These are phyloP conservation scores for Chrysaora quinquecirrha DNA, from an alignment of 30 jellyfish, hydroid and myxozoan species.

Conservation along the genomic window DNA sequence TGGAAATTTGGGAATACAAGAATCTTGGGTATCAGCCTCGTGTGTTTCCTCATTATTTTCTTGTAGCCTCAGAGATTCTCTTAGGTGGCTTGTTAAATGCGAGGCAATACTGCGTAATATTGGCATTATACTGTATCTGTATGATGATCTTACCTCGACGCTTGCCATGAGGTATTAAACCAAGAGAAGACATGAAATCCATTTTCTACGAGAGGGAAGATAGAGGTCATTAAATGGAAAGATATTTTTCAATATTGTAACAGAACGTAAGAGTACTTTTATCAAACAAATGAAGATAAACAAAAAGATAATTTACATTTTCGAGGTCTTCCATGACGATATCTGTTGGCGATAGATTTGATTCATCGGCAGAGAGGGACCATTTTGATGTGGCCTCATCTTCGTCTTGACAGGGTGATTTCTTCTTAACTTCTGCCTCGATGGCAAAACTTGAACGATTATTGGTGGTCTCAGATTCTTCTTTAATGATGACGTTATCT, in stretches of 20 bases:
- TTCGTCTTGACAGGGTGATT: constrained; percentile 16
- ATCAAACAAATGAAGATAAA: too few relatives aligned
- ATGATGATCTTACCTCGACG: constrained; percentile 71
- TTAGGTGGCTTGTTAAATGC: too few relatives aligned
- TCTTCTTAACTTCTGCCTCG: constrained; percentile 5
- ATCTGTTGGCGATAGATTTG: not conserved
- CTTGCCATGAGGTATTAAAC: constrained; percentile 84
- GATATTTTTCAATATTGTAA: too few relatives aligned
- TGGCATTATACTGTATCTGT: too few relatives aligned
- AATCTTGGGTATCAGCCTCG: too few relatives aligned
- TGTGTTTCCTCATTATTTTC: too few relatives aligned
- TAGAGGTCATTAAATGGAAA: too few relatives aligned
- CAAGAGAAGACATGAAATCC: constrained; percentile 76
- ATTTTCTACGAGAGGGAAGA: constrained; percentile 56
- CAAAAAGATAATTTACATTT: too few relatives aligned
- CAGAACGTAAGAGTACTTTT: too few relatives aligned
- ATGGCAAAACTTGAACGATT: not conserved
- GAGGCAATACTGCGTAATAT: too few relatives aligned
- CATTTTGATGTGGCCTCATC: constrained; percentile 1
- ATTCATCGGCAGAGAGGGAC: constrained; percentile 15
- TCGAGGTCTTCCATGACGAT: constrained; percentile 31
- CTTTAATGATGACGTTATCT: constrained; percentile 34
- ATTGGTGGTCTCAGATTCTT: constrained; percentile 31
- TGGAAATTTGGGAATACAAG: too few relatives aligned
- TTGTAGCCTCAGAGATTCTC: too few relatives aligned